phyloP scores from a whole-genome alignment of 2,113 vertebrate species.

The Pluvianellus socialis region DNA sequence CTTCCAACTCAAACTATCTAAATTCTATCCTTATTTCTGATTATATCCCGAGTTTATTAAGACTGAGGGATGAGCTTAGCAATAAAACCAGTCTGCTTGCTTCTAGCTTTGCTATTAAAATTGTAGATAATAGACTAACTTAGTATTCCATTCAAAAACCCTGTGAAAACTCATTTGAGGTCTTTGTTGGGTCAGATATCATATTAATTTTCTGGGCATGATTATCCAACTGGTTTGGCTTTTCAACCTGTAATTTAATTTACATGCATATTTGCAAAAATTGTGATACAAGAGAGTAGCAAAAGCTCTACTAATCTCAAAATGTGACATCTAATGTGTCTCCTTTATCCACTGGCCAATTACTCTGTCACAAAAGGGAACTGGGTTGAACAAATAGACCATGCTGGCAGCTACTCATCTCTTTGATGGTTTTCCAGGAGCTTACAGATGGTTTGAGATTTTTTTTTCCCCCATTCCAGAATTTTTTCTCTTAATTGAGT shows the following conservation, averaged over 20 bases:
- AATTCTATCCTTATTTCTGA: neutral
- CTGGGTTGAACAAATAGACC: neutral
- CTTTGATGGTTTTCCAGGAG: constrained; percentile 49
- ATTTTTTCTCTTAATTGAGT: constrained; percentile 5
- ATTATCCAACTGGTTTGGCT: neutral
- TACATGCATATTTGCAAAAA: neutral
- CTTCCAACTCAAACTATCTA: neutral
- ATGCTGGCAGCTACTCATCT: neutral
- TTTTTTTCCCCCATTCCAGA: neutral
- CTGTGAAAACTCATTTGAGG: neutral
- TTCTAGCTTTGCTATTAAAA: neutral
- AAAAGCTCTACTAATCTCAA: constrained; percentile 24
- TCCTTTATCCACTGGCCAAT: constrained; percentile 18
- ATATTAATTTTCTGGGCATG: neutral
- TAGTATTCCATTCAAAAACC: neutral
- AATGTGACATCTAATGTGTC: neutral
- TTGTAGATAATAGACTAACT: neutral
- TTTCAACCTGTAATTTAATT: constrained; percentile 26
- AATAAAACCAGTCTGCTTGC: neutral
- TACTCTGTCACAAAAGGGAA: constrained; percentile 14
- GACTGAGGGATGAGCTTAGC: neutral
- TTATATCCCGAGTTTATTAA: neutral
- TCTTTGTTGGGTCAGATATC: neutral
- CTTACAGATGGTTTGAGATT: constrained; percentile 32
- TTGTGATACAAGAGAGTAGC: neutral